These are phyloP conservation scores for Pteria penguin DNA, from an alignment of 2,888 invertebrate species.

Conservation along the genomic window DNA sequence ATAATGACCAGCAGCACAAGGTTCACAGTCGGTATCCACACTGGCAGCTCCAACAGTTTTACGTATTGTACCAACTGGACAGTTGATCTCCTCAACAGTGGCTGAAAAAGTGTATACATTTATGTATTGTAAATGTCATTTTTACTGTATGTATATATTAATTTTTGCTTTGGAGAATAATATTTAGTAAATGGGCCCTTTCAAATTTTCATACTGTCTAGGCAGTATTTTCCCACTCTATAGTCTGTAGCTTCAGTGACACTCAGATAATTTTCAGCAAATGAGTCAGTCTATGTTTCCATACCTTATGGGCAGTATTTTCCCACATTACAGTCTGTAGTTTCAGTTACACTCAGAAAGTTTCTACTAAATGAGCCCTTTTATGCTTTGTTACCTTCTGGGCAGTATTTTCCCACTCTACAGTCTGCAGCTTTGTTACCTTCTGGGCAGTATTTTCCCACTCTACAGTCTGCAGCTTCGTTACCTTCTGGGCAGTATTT, in stretches of 20 bases:
- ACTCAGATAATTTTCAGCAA: too few relatives aligned
- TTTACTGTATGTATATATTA: neutral
- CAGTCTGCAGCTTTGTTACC: constrained; percentile 72
- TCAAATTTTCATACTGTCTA: neutral
- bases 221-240: neutral
- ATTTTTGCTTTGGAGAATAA: neutral
- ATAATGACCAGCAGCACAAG: constrained; percentile 75
- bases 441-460: constrained; percentile 73
- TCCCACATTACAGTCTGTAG: constrained; percentile 66
- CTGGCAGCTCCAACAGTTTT: constrained; percentile 62
- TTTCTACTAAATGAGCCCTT: constrained; percentile 73
- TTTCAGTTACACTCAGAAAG: constrained; percentile 62
- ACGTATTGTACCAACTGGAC: constrained; percentile 76
- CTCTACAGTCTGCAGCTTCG: constrained; percentile 64
- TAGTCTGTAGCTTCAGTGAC: too few relatives aligned
- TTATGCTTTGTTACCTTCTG: constrained; percentile 75
- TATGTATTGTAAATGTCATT: neutral
- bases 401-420: constrained; percentile 70
- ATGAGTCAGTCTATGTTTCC: too few relatives aligned
- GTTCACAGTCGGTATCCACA: constrained; percentile 69
- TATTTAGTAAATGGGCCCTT: neutral
- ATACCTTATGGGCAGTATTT: constrained; percentile 76
- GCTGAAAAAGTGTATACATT: constrained; percentile 57
- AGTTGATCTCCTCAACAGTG: constrained; percentile 74
- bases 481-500: constrained; percentile 75